Percentiles rank a stretch among this genome's conserved stretches.
Conservation (phyloP, 2,888 invertebrate species). For the Synergus umbraculus region DNA sequence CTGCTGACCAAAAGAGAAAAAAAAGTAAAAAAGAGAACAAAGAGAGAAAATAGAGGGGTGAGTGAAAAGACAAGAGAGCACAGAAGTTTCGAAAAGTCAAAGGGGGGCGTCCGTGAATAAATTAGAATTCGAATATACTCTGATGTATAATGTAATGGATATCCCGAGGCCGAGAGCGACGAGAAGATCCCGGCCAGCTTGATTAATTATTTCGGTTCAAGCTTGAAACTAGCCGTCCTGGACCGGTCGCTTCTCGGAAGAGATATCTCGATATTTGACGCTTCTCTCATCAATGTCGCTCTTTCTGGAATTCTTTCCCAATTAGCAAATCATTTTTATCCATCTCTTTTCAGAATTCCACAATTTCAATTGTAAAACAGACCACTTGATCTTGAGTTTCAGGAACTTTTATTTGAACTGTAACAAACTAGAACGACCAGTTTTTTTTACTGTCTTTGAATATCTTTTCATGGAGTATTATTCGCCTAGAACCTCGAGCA, state of each 20-base stretch:
- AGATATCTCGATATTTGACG: slow-evolving; percentile 67
- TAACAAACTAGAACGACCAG: neutral
- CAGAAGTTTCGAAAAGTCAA: slow-evolving; percentile 61
- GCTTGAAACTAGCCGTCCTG: slow-evolving; percentile 70
- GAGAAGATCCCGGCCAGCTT: slow-evolving; percentile 62
- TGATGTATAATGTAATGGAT: slow-evolving; percentile 76
- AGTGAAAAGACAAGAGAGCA: slow-evolving; percentile 47
- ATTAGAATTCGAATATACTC: slow-evolving; percentile 75
- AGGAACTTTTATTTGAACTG: too few species aligned
- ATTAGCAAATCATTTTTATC: neutral
- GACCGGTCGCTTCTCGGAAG: slow-evolving; percentile 68
- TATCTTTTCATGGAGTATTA: neutral
- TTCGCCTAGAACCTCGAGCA: neutral
- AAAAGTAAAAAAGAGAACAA: slow-evolving; percentile 38
- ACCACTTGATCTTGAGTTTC: too few species aligned
- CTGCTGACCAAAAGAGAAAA: slow-evolving; percentile 17
- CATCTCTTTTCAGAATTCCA: neutral
- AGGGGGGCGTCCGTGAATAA: slow-evolving; percentile 69
- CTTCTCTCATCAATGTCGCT: slow-evolving; percentile 45
- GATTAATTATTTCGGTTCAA: slow-evolving; percentile 76
- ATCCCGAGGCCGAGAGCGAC: slow-evolving; percentile 60
- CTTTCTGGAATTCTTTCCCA: slow-evolving; percentile 6
- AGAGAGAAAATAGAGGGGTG: slow-evolving; percentile 29
- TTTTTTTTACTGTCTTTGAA: neutral
- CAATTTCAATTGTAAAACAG: neutral